Conservation (phyloP, 2,888 invertebrate genomes). For the Dynastes grantii region DNA sequence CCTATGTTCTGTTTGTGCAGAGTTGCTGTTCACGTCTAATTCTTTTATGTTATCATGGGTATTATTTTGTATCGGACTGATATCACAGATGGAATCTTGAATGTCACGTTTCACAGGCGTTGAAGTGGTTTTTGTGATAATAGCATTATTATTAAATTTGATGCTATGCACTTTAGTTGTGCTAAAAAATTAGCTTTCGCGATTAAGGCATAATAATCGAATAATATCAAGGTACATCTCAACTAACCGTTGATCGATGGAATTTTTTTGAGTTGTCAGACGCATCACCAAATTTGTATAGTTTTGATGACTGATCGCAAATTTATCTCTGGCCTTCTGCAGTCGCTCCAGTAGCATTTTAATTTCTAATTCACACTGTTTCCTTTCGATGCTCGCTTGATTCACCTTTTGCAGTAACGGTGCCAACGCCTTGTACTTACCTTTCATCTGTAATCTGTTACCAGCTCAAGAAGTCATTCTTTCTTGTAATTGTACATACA, state of each 20-base stretch:
- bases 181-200: constrained; percentile 31
- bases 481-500: constrained; percentile 37
- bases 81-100: constrained; percentile 48
- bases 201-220: constrained; percentile 2
- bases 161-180: constrained; percentile 31
- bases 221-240: neutral
- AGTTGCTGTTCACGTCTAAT: neutral
- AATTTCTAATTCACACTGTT: constrained; percentile 64
- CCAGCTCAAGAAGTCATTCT: constrained; percentile 51
- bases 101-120: constrained; percentile 45
- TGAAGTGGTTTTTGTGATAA: constrained; percentile 44
- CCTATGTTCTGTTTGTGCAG: constrained; percentile 18
- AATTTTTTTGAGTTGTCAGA: constrained; percentile 62
- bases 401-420: constrained; percentile 67
- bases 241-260: constrained; percentile 67
- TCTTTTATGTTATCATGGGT: constrained; percentile 25
- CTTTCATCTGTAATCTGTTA: constrained; percentile 69
- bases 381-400: constrained; percentile 64
- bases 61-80: constrained; percentile 44
- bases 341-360: constrained; percentile 64
- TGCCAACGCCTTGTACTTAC: constrained; percentile 68
- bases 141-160: constrained; percentile 15
- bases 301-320: constrained; percentile 62
- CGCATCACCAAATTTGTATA: constrained; percentile 63
- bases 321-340: constrained; percentile 62